Evolutionary conservation across 2,888 invertebrate species (phyloP).

Genomic region (Pelosia muscerda): DNA sequence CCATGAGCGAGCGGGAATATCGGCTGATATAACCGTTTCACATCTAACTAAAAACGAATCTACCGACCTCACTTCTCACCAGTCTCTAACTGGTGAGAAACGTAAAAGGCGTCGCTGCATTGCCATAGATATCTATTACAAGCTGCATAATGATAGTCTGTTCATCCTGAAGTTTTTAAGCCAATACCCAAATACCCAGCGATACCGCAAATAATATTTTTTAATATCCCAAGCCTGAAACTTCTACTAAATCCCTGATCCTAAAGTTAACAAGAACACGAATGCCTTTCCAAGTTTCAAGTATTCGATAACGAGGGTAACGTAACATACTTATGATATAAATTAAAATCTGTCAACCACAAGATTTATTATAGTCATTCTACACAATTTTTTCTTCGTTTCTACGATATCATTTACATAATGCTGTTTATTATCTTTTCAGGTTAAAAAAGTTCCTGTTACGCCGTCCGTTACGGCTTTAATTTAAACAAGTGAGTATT

Average conservation of each 20-base stretch:
- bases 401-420: constrained; percentile 52
- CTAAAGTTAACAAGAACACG: constrained; percentile 12
- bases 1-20: too few relatives aligned
- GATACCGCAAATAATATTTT: neutral
- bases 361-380: constrained; percentile 6
- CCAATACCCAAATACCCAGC: neutral
- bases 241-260: constrained; percentile 8
- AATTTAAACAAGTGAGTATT: constrained; percentile 75
- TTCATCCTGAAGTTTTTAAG: too few relatives aligned
- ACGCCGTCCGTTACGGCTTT: constrained; percentile 76
- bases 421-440: constrained; percentile 63
- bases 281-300: constrained; percentile 27
- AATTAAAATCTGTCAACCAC: constrained; percentile 41
- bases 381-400: constrained; percentile 46
- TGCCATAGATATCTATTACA: too few relatives aligned
- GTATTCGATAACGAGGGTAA: constrained; percentile 35
- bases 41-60: too few relatives aligned
- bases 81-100: too few relatives aligned
- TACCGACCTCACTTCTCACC: too few relatives aligned
- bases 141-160: too few relatives aligned
- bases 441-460: constrained; percentile 80
- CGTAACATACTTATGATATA: constrained; percentile 34
- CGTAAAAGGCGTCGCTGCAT: too few relatives aligned
- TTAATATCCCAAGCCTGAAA: neutral
- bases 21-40: too few relatives aligned